Percentiles rank a stretch among this genome's conserved stretches.
Evolutionary conservation across 2,113 vertebrate species (phyloP).

Genomic region (Corydoras sp.): DNA sequence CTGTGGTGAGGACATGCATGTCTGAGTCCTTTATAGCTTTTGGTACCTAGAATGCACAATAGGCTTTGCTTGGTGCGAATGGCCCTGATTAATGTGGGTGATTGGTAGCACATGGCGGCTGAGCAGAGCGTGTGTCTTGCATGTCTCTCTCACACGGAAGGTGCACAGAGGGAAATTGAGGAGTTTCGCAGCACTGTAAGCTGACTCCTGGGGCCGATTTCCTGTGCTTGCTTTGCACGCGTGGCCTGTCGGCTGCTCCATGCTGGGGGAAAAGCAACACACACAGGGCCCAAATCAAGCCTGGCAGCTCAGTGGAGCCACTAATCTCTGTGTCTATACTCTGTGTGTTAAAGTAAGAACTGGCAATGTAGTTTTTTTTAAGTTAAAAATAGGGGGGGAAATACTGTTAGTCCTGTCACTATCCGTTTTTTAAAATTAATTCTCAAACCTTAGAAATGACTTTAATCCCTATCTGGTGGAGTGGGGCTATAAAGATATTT

Average conservation of each 20-base stretch:
- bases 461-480: background rate
- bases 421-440: background rate
- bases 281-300: constrained; percentile 45
- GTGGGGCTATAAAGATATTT: background rate
- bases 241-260: constrained; percentile 56
- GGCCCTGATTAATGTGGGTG: constrained; percentile 69
- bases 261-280: constrained; percentile 32
- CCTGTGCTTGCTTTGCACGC: constrained; percentile 64
- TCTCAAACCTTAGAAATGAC: background rate
- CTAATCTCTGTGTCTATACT: constrained; percentile 30
- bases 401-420: background rate
- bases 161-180: constrained; percentile 74
- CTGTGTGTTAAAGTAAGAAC: constrained; percentile 10
- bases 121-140: constrained; percentile 57
- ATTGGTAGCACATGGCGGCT: constrained; percentile 74
- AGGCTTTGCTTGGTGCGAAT: constrained; percentile 47
- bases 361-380: background rate
- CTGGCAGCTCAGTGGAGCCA: constrained; percentile 38
- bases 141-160: constrained; percentile 59
- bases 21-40: constrained; percentile 41
- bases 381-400: constrained; percentile 1
- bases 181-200: constrained; percentile 58
- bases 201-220: constrained; percentile 59
- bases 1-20: constrained; percentile 59
- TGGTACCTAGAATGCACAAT: background rate